phyloP scores from a whole-genome alignment of 35 echinoderm and acorn worm genomes.

The Holothuria glaberrima region DNA sequence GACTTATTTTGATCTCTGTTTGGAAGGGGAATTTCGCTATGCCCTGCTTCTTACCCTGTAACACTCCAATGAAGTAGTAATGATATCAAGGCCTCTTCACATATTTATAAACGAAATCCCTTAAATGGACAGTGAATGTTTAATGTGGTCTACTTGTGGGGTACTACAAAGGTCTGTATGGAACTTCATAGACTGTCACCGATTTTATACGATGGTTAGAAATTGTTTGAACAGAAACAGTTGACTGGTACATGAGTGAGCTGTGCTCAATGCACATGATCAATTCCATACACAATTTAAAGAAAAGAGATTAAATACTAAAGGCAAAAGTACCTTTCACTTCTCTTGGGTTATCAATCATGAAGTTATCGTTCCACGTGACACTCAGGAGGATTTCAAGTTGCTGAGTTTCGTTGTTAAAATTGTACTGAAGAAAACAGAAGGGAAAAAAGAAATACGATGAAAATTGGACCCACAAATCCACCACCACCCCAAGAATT shows the following conservation, averaged over 20 bases:
- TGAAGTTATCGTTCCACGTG: constrained; percentile 16
- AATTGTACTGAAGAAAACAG: constrained; percentile 17
- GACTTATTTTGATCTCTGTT: no score
- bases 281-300: neutral
- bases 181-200: no score
- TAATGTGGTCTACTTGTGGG: no score
- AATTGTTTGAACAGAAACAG: no score
- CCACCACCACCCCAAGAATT: no score
- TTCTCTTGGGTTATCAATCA: constrained; percentile 36
- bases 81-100: neutral
- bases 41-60: neutral
- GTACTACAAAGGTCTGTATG: no score
- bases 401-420: constrained; percentile 43
- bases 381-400: constrained; percentile 24
- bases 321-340: neutral
- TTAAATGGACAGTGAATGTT: no score
- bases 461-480: no score
- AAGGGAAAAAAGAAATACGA: neutral
- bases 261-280: no score
- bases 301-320: neutral
- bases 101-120: neutral
- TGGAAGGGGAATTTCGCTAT: no score
- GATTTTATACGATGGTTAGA: no score
- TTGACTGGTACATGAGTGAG: no score
- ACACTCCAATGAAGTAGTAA: neutral